Evolutionary conservation across 2,888 invertebrate species (phyloP), one percentile per base, ranked within the genome.

Genomic region (Horisme vitalbata): DNA sequence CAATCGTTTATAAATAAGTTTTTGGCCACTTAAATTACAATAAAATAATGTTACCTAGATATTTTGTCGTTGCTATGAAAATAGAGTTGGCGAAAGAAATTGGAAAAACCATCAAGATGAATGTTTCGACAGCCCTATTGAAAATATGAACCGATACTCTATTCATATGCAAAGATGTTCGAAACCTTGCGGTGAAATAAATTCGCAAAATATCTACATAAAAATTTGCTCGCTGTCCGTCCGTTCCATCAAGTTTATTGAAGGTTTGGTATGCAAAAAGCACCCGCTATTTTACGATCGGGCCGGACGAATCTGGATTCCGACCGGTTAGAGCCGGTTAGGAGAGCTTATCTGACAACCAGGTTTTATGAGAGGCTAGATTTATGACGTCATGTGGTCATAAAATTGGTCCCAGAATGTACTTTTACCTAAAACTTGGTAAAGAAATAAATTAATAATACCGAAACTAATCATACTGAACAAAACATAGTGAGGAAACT

Each of bases 161-260:
- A 9, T 23, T 23, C 4, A 23, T 9, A 23, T 9, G n/a, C 23
- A 23, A 23, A 23, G 4, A n/a, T 23, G 4, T 4, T 23, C n/a
- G 2, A 8, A n/a, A 9, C 23, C 23, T 23, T 23, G n/a, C 0
- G 8, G 2, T 9, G n/a, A 18, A 11, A 7, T 13, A 21, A 28
- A 27, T 21, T 28, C 9, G 1, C 12, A 9, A 34, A 41, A 41
- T 28, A 4, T 33, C 15, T 13, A 12, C 33, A 34, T 41, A 13
- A 33, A 41, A 33, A 15, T 15, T 28, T 26, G 9, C 7, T 15
- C 11, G 24, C 12, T 6, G 9, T 9, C 13, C 21, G 7, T 27
- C 35, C 36, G 28, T 39, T 39, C 39, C 18, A 41, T 41, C 36
- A 36, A 41, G 38, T 52, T 46, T 52, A 52, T 46, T 27, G 20